phyloP scores from a whole-genome alignment of 2,888 invertebrate genomes.

The Meiosimyza platycephala region DNA sequence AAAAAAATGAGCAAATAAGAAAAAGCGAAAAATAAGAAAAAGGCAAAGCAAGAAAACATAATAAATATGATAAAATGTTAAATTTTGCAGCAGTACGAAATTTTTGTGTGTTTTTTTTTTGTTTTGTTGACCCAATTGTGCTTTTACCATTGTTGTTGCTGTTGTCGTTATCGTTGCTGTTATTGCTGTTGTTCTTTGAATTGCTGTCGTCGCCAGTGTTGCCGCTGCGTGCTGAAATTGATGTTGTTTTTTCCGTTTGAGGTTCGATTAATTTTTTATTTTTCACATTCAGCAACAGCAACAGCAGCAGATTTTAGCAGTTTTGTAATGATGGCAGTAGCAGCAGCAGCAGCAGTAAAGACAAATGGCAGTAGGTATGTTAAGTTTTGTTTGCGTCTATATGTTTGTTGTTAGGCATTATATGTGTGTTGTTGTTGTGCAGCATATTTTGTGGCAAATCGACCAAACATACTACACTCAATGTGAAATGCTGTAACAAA shows the following conservation, averaged over 20 bases:
- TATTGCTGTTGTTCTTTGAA: constrained; percentile 32
- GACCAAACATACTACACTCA: constrained; percentile 25
- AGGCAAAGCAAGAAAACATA: constrained; percentile 2
- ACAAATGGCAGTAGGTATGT: no score
- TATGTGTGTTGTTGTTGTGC: not conserved
- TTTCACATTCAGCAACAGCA: not conserved
- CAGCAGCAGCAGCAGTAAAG: no score
- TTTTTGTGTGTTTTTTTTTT: constrained; percentile 3
- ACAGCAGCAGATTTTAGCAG: not conserved
- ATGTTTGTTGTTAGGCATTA: not conserved
- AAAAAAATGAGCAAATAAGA: not conserved
- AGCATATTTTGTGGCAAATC: constrained; percentile 11
- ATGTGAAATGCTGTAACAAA: not conserved
- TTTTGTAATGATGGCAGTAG: not conserved
- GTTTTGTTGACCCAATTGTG: constrained; percentile 37
- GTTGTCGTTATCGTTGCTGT: constrained; percentile 15
- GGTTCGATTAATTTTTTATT: constrained; percentile 16
- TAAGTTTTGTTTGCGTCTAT: no score
- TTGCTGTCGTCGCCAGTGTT: constrained; percentile 29
- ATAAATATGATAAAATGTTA: constrained; percentile 32
- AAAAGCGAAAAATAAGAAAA: constrained; percentile 1
- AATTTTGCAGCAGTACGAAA: constrained; percentile 39
- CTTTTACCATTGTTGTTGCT: constrained; percentile 34
- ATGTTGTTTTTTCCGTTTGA: constrained; percentile 42
- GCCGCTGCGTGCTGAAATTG: constrained; percentile 32